Evolutionary conservation across 1,140 invertebrate genomes (phyloP), one percentile per base, ranked within the genome.

Genomic region (Drosophila aff.): DNA sequence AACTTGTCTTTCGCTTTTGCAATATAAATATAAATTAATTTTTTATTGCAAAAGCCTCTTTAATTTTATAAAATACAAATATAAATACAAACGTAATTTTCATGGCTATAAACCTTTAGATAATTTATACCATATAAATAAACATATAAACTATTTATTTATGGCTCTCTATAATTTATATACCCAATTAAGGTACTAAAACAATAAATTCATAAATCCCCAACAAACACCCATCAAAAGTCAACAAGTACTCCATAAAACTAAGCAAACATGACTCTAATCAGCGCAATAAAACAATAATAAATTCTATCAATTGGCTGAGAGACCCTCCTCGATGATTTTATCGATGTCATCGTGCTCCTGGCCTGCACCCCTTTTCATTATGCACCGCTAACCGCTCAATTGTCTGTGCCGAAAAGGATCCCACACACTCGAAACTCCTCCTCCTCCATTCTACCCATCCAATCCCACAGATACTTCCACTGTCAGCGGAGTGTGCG

Each of bases 401-500:
- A 85, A 81, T 78, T 81, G 77, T 67, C 77, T 62, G 46, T 63
- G 81, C 46, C 46, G 9, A 61, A 84, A 64, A 33, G 65, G 77
- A 64, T 85, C 82, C 69, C 82, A 85, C 78, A 84, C 58, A 50
- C 52, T 21, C 31, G 53, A 43, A 18, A 31, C 49, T 36, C 50
- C 69, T 52, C 40, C 61, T 23, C 33, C 5, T 21, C 0, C 5
- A 44, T 23, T 16, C 43, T n/a, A 26, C 33, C 50, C 23, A 47
- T 28, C 26, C 38, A 40, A 44, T 71, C 43, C 31, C 38, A 41
- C 23, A 26, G 40, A 63, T 67, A 23, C 71, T 47, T n/a, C 31
- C 59, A 66, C 79, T 89, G 84, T 78, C 81, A 78, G 33, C 55
- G 78, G 79, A 89, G 86, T 80, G 82, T 91, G 86, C 71, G 82